Base-by-base conservation (phyloP, 2,888 invertebrate species). In the Drosophila helvetica region DNA sequence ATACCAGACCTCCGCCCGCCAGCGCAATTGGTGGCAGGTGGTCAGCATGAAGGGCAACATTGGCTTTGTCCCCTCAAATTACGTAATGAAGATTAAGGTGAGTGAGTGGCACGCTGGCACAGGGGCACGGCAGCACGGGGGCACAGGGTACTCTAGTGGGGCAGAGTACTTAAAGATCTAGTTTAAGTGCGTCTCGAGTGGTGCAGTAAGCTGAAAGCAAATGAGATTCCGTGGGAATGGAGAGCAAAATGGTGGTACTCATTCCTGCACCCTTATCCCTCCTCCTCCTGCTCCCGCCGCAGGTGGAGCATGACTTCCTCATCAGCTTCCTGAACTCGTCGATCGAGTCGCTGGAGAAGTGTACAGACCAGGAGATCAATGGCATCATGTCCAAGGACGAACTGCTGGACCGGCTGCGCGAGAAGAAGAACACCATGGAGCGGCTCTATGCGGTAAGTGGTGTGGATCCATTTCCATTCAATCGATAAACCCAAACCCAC, bases 1-100 rank as follows among this genome's bases (percentile, higher is more conserved):
- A 19, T 95, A 96, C 88, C 96, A 96, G 90, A 95, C 94, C 22
- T 95, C 95, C 74, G 95, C 95, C 4, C 96, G 96, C 87, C 96
- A 96, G 90, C 83, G 91, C 57, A 96, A 97, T 90, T 97, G 96
- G 97, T 97, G 96, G 96, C 96, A 96, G 93, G 96, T 97, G 54
- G 95, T 96, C 79, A 96, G 96, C 92, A 95, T 94, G 91, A 94
- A 94, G 90, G 97, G 96, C 82, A 95, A 96, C 91, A 94, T 96
- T 78, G 97, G 97, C 57, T 97, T 96, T 89, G 96, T 97, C 79
- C 97, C 97, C 69, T 96, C 96, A 56, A 97, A 97, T 93, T 97
- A 97, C 92, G 96, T 97, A 63, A 94, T 95, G 84, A 94, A 94
- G 86, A 94, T 96, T 85, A 95, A 96, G 93, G 96, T 96, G 90